Evolutionary conservation across 2,888 invertebrate genomes (phyloP), one percentile per base, ranked within the genome.

Genomic region (Chymomyza caudatula): DNA sequence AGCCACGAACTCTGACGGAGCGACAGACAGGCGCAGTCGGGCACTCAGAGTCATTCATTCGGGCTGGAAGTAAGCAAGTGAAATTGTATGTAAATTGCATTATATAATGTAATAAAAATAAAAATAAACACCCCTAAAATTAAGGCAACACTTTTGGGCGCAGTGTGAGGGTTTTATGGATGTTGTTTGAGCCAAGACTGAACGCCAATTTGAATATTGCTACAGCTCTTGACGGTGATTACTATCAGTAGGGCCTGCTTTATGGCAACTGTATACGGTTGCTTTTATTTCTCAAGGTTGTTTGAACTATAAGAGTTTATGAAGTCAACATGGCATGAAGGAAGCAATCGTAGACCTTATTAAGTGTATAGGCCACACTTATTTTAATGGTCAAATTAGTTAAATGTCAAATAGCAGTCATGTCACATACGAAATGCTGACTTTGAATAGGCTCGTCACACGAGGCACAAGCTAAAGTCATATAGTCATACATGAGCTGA

Each of bases 31-130:
- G 44, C 42, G 25, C 43, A 52, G 58, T 56, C 29, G 42, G 20
- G 42, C 43, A 22, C 19, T 47, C 17, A 17, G 47, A 47, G 13
- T 47, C 19, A 19, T 11, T 3, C 29, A 42, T 22, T 25, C 47
- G 47, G 60, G 49, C 58, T 47, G 47, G 15, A 8, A 47, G 47
- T 47, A 51, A 67, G 63, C 67, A 70, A 67, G 74, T 63, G 49
- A 67, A 70, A 69, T 60, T 77, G 69, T 69, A 76, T 75, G 76
- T 66, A 79, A 74, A 76, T 78, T 78, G 69, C 69, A 76, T 73
- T 71, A 69, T 77, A 77, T 74, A 78, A 69, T 81, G 66, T 66
- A 78, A 82, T 77, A 77, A 77, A 84, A 78, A 65, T 70, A 68
- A 70, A 72, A 74, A 72, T 76, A 81, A 82, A 76, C 74, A 77